Percentiles rank a stretch among this genome's conserved stretches.
These are phyloP conservation scores for Pica pica DNA, from an alignment of 2,113 vertebrate species.

Conservation along the genomic window DNA sequence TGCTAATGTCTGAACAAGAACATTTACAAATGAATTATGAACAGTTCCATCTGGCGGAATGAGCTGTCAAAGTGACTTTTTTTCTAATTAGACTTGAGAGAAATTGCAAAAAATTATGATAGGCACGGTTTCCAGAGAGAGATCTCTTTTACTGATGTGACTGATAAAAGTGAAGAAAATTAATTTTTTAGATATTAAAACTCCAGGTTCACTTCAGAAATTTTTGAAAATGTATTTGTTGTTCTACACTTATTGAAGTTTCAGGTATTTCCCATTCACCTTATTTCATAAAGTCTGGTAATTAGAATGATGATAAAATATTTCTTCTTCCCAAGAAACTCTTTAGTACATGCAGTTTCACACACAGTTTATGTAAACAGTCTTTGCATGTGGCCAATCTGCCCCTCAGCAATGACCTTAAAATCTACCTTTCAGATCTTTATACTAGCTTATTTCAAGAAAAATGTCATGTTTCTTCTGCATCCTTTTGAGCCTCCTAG, in stretches of 20 bases:
- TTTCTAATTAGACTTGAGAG: neutral
- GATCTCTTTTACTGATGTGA: neutral
- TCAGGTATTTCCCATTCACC: neutral
- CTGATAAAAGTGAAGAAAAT: neutral
- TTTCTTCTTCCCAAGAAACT: neutral
- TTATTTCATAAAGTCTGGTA: neutral
- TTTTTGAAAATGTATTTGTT: neutral
- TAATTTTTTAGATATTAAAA: neutral
- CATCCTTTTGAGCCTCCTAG: neutral
- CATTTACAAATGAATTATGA: slow-evolving; percentile 16
- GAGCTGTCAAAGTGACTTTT: neutral
- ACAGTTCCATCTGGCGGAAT: slow-evolving; percentile 27
- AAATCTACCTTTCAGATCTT: neutral
- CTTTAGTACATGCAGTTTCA: neutral
- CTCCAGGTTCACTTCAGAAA: neutral
- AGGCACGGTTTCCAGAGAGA: neutral
- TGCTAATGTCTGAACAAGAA: neutral
- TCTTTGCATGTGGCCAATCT: neutral
- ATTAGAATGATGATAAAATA: neutral
- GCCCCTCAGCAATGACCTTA: neutral
- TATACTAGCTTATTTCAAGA: neutral
- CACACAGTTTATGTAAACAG: neutral
- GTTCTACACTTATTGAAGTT: neutral
- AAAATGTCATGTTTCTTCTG: neutral
- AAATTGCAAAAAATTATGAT: neutral